These are phyloP conservation scores for Calephelis nemesis DNA, from an alignment of 1,140 invertebrate species.

Conservation along the genomic window DNA sequence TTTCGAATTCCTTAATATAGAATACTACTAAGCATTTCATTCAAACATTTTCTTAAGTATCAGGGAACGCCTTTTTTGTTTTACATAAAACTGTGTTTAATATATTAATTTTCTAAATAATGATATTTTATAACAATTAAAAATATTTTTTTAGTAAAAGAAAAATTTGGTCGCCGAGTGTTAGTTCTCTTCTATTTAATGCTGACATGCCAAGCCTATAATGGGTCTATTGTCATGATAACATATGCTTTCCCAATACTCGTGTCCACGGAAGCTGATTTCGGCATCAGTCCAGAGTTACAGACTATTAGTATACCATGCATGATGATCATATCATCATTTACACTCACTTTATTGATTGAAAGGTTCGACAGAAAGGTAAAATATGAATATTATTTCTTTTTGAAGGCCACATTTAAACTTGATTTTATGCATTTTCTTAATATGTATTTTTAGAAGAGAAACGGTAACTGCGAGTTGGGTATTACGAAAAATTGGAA, in stretches of 20 bases:
- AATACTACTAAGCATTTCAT: too few species aligned
- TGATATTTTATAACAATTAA: too few species aligned
- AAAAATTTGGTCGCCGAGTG: background rate
- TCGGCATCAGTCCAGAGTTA: background rate
- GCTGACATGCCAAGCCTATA: slow-evolving; percentile 2
- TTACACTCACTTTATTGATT: background rate
- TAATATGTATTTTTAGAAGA: too few species aligned
- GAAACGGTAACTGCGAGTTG: too few species aligned
- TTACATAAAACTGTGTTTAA: too few species aligned
- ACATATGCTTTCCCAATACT: slow-evolving; percentile 10
- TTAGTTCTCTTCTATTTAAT: background rate
- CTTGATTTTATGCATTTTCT: background rate
- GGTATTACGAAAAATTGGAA: too few species aligned
- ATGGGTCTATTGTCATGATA: slow-evolving; percentile 2
- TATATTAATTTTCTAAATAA: too few species aligned
- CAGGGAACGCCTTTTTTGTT: too few species aligned
- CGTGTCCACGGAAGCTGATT: background rate
- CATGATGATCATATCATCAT: background rate
- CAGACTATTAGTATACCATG: slow-evolving; percentile 10
- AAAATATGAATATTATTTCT: background rate
- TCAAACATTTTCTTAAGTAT: too few species aligned
- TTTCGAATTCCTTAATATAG: too few species aligned
- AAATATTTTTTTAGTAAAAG: background rate
- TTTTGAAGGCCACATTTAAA: background rate
- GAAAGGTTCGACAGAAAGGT: slow-evolving; percentile 10